Percentiles rank a stretch among this genome's conserved stretches.
Conservation (phyloP, 2,888 invertebrate species). For the Drosophila diplacantha region DNA sequence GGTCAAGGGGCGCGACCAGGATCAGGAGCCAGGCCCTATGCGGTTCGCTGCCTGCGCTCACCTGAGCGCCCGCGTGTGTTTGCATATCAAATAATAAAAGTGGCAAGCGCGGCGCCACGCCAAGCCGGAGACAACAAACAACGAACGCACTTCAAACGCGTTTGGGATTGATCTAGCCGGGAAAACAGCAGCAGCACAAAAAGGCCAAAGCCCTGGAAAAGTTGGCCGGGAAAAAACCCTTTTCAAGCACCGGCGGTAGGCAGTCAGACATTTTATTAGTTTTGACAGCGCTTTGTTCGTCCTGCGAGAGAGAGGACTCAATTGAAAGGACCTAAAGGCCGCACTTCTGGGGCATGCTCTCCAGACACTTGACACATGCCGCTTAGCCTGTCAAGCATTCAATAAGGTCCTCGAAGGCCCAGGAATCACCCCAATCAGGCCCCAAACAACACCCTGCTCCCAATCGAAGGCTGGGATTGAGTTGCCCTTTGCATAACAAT, state of each 20-base stretch:
- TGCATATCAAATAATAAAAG: slow-evolving; percentile 71
- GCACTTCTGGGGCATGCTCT: slow-evolving; percentile 60
- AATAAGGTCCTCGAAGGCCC: slow-evolving; percentile 32
- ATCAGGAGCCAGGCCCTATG: slow-evolving; percentile 1
- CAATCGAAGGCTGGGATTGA: slow-evolving; percentile 29
- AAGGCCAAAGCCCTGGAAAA: slow-evolving; percentile 37
- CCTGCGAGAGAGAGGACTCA: slow-evolving; percentile 30
- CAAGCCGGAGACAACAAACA: slow-evolving; percentile 41
- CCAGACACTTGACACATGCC: slow-evolving; percentile 67
- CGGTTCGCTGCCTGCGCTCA: slow-evolving; percentile 22
- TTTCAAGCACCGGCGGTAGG: slow-evolving; percentile 19
- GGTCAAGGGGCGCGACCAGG: slow-evolving; percentile 5
- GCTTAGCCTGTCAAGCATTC: slow-evolving; percentile 61
- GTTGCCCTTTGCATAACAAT: slow-evolving; percentile 52
- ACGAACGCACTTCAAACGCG: slow-evolving; percentile 57
- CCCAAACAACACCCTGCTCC: slow-evolving; percentile 8
- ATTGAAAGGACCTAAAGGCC: slow-evolving; percentile 48
- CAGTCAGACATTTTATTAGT: slow-evolving; percentile 68
- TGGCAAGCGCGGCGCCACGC: slow-evolving; percentile 43
- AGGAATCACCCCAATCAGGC: slow-evolving; percentile 15
- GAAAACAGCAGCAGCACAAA: slow-evolving; percentile 21
- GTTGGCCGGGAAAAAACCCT: slow-evolving; percentile 44
- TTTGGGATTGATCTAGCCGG: slow-evolving; percentile 54
- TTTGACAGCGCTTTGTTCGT: slow-evolving; percentile 69
- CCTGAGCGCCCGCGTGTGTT: slow-evolving; percentile 50